Conservation (phyloP, 2,888 invertebrate species). For the Apodemia hepburni region DNA sequence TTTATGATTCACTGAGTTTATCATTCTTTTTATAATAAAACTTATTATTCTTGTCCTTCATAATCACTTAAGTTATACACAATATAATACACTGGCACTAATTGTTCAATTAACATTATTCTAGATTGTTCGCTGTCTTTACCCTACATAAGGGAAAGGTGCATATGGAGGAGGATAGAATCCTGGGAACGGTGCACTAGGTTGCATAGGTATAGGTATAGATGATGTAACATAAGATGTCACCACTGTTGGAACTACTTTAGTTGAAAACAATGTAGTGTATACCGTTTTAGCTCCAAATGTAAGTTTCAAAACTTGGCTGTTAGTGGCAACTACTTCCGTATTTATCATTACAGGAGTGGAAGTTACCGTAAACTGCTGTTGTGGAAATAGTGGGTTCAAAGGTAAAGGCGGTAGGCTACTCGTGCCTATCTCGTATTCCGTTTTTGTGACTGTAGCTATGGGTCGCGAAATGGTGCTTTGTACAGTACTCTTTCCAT, state of each 20-base stretch:
- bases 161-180: slow-evolving; percentile 89
- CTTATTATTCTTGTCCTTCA: slow-evolving; percentile 27
- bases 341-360: slow-evolving; percentile 91
- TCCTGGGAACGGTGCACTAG: slow-evolving; percentile 83
- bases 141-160: slow-evolving; percentile 88
- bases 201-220: slow-evolving; percentile 84
- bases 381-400: slow-evolving; percentile 80
- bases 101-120: slow-evolving; percentile 14
- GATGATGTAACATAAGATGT: slow-evolving; percentile 93
- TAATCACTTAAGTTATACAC: slow-evolving; percentile 15
- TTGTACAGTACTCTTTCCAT: slow-evolving; percentile 86
- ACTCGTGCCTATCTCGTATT: slow-evolving; percentile 88
- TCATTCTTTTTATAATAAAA: background rate
- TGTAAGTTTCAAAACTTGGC: slow-evolving; percentile 90
- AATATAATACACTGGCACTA: slow-evolving; percentile 15
- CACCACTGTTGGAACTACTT: slow-evolving; percentile 89
- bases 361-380: slow-evolving; percentile 87
- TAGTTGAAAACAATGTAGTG: slow-evolving; percentile 91
- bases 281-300: slow-evolving; percentile 95
- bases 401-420: slow-evolving; percentile 82
- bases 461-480: slow-evolving; percentile 90
- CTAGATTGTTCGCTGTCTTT: slow-evolving; percentile 40
- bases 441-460: slow-evolving; percentile 89
- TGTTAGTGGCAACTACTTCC: slow-evolving; percentile 88
- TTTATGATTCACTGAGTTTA: slow-evolving; percentile 36